Conservation (phyloP, 2,113 vertebrate species). For the Cervus canadensis region DNA sequence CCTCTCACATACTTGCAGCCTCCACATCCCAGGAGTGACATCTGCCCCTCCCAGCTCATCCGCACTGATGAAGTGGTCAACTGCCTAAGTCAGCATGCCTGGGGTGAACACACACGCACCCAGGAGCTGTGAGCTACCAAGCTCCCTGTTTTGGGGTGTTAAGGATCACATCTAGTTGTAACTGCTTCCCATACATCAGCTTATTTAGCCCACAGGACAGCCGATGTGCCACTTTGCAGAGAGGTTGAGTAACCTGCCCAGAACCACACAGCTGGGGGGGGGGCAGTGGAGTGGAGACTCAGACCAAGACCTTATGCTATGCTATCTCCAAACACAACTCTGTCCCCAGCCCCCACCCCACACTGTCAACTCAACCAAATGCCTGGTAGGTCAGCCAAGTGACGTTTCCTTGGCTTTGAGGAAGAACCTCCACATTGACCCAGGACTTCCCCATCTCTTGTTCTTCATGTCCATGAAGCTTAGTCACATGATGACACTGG, state of each 20-base stretch:
- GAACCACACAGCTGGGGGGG: neutral
- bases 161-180: neutral
- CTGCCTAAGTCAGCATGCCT: neutral
- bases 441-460: neutral
- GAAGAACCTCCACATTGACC: neutral
- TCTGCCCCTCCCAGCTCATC: neutral
- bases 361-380: neutral
- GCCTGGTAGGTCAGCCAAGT: neutral
- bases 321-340: neutral
- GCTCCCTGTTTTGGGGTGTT: neutral
- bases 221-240: neutral
- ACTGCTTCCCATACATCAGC: neutral
- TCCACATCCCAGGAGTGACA: fast-evolving
- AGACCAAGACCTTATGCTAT: neutral
- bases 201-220: neutral
- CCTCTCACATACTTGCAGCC: neutral
- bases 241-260: neutral
- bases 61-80: neutral
- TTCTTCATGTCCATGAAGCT: neutral
- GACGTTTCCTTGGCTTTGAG: neutral
- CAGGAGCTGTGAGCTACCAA: neutral
- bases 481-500: neutral
- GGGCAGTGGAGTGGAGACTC: neutral
- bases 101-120: neutral
- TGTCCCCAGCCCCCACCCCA: neutral